Base-by-base conservation (phyloP, 1,140 invertebrate genomes). In the Rhynchophorus ferrugineus region DNA sequence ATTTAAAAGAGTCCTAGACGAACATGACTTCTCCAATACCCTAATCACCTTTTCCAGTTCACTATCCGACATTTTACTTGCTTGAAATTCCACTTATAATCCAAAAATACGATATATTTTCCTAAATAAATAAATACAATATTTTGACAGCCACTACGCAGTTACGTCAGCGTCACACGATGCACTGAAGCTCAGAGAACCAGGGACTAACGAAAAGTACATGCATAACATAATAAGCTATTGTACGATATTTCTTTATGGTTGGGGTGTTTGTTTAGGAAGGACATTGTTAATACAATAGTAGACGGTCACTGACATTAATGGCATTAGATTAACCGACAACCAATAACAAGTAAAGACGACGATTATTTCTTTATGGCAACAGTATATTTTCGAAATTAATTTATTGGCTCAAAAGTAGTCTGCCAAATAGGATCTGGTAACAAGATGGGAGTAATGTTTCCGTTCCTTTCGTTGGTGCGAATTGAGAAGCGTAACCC, bases 1-100 rank as follows among this genome's bases (percentile, higher is more conserved):
- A 49, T 65, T 62, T 9, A 56, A 34, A 9, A 45, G 6, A 1
- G 5, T 17, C 18, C 24, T 44, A 3, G 24, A 8, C 7, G 9
- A 17, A 6, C 8, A 3, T 3, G 34, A 33, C n/a, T 43, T 2
- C 21, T 54, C 44, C 13, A 54, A 11, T 17, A 33, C 14, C 2
- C 37, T 3, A 21, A 54, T 54, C 17, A 45, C 44, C 7, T 3
- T 22, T 17, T 54, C 52, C 2, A 54, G 37, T n/a, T 14, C 37
- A 3, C 17, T n/a, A 20, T 18, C 33, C 3, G 20, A 49, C 24
- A 46, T 35, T 1, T 18, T 21, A 7, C n/a, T 19, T 44, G 20
- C 16, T 19, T 14, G n/a, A 11, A 41, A 11, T 19, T 17, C n/a
- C n/a, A 41, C 6, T 8, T 11, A 3, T 1, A 5, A 41, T 19